Evolutionary conservation across 2,888 invertebrate genomes (phyloP), one percentile per base, ranked within the genome.

Genomic region (Ceraclea dissimilis): DNA sequence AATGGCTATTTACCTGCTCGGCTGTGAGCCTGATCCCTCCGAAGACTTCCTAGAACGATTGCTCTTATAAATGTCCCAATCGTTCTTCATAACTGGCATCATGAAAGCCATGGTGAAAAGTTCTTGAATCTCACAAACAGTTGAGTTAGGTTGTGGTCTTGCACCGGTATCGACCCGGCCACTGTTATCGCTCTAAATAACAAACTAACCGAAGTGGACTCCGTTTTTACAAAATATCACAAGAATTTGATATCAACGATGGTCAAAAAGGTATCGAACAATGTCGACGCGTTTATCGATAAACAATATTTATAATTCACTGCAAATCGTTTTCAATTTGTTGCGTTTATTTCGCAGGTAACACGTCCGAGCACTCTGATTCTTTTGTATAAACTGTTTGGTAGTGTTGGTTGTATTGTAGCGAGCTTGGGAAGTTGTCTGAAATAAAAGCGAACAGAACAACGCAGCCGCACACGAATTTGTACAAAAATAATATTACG

Each of bases 41-140:
- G 90, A 90, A 46, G 83, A 80, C 63, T 87, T 82, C 64, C 91
- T 80, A 55, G 84, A 82, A 51, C 90, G 83, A 70, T 85, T 84
- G 63, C 88, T 86, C 78, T 90, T 90, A 80, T 93, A 93, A 68
- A 93, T 91, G 72, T 93, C 90, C 83, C 89, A 93, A 73, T 93
- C 91, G 78, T 92, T 93, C 79, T 92, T 92, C 76, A 93, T 84
- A 63, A 93, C 92, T 58, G 92, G 93, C 90, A 93, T 91, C 92
- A 92, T 92, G 78, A 93, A 93, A 80, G 93, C 93, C 93, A 93
- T 93, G 56, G 58, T 52, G 49, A 54, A 31, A 56, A 54, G 49
- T 55, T 55, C 16, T 39, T 39, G 13, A 39, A 39, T 39, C 39
- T 39, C 13, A 39, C 39, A 47, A 51, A 49, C 48, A 53, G 34